Conservation (phyloP, 2,113 vertebrate genomes). For the Planiliza haematocheilus region DNA sequence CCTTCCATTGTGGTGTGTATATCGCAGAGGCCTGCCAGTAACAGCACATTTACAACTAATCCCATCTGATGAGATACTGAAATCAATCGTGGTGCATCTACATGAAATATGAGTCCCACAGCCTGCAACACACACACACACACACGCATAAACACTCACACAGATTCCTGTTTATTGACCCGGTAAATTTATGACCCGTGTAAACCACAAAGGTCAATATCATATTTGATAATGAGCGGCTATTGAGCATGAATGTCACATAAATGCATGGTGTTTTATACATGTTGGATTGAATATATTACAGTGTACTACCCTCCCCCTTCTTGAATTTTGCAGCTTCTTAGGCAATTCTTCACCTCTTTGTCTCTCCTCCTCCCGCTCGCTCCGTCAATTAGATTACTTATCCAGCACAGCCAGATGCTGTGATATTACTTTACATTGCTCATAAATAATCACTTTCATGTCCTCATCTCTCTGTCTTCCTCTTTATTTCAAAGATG, state of each 20-base stretch:
- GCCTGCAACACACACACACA: constrained; percentile 13
- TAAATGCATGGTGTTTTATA: constrained; percentile 33
- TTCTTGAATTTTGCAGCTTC: constrained; percentile 5
- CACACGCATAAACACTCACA: not conserved
- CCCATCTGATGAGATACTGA: constrained; percentile 36
- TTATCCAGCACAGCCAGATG: constrained; percentile 17
- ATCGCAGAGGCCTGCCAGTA: constrained; percentile 6
- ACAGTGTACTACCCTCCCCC: not conserved
- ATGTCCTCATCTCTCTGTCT: not conserved
- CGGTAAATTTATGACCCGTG: constrained; percentile 16
- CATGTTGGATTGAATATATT: constrained; percentile 24
- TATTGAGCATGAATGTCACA: constrained; percentile 44
- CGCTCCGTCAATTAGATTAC: constrained; percentile 19
- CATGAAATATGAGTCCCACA: constrained; percentile 32
- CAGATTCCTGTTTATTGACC: constrained; percentile 28
- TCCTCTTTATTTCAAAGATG: not conserved
- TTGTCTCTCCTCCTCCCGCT: not conserved
- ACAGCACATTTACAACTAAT: constrained; percentile 37
- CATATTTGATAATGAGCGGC: constrained; percentile 34
- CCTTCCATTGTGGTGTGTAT: not conserved
- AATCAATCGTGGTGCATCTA: constrained; percentile 37
- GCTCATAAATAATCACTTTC: constrained; percentile 35
- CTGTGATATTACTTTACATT: constrained; percentile 28
- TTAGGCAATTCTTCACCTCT: not conserved
- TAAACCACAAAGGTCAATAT: constrained; percentile 44